Evolutionary conservation across 1,140 invertebrate genomes (phyloP).

Genomic region (Brachionus koreanus): DNA sequence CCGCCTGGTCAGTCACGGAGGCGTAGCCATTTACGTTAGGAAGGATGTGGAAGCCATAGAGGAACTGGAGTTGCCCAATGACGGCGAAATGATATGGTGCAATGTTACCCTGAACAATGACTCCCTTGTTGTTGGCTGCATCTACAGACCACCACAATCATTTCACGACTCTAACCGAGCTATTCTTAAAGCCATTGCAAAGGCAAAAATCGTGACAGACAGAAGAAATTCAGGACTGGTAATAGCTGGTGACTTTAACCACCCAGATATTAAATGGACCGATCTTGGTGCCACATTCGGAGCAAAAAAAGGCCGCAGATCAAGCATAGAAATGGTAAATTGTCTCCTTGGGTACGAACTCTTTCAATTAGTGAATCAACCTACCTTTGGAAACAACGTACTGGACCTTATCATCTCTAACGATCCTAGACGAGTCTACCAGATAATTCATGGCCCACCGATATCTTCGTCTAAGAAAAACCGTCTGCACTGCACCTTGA

Average conservation of each 20-base stretch:
- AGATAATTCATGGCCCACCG: background rate
- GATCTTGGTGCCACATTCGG: background rate
- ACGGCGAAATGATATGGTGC: background rate
- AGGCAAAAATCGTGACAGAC: background rate
- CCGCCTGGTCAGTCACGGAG: background rate
- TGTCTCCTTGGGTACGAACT: background rate
- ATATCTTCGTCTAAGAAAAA: background rate
- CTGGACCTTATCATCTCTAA: constrained; percentile 2
- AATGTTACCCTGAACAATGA: background rate
- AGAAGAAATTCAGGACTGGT: background rate
- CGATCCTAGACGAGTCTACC: background rate
- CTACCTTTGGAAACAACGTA: background rate
- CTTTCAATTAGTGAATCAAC: background rate
- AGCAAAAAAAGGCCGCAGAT: background rate
- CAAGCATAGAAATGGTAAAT: background rate
- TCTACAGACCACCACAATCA: background rate
- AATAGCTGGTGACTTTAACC: background rate
- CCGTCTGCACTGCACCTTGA: background rate
- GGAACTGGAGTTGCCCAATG: background rate
- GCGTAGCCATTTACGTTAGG: background rate
- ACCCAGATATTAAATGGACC: background rate
- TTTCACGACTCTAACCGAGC: background rate
- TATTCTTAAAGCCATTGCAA: background rate
- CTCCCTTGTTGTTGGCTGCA: background rate
- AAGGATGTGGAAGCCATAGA: background rate